Conservation (phyloP, 2,888 invertebrate genomes). For the Silvanus unidentatus region DNA sequence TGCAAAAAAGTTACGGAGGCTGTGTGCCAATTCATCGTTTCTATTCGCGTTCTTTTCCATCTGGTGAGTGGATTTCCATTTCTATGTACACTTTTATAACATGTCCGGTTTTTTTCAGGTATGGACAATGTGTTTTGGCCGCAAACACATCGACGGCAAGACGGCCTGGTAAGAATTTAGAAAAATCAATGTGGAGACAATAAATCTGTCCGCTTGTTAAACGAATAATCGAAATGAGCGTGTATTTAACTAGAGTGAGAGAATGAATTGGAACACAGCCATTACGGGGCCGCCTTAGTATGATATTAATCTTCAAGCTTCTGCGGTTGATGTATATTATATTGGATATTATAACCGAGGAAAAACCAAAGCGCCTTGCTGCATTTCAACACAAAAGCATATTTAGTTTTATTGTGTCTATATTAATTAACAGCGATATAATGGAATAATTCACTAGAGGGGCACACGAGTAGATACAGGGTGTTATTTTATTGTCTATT, state of each 20-base stretch:
- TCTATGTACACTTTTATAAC: too few relatives aligned
- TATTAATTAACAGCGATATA: conserved; percentile 36
- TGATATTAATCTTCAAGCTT: conserved; percentile 46
- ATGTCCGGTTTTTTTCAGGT: too few relatives aligned
- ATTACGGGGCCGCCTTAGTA: conserved; percentile 33
- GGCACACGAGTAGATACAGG: conserved; percentile 8
- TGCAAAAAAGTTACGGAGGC: conserved; percentile 41
- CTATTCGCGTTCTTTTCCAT: not conserved
- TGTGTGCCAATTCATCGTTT: conserved; percentile 20
- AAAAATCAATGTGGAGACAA: too few relatives aligned
- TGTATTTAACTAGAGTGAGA: conserved; percentile 1
- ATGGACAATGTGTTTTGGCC: too few relatives aligned
- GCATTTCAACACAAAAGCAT: conserved; percentile 29
- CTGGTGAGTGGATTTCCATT: too few relatives aligned
- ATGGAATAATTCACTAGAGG: conserved; percentile 19
- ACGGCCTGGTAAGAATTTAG: too few relatives aligned
- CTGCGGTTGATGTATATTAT: conserved; percentile 48
- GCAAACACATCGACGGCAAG: too few relatives aligned
- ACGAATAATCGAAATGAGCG: too few relatives aligned
- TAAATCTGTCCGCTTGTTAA: too few relatives aligned
- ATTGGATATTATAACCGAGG: conserved; percentile 45
- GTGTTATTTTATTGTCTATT: conserved; percentile 1
- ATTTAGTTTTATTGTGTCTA: conserved; percentile 36
- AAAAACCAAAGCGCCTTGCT: conserved; percentile 35
- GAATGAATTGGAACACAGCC: conserved; percentile 29